A percentile compares a stretch with the other conserved stretches of the same genome.
These are phyloP conservation scores for Drosophila kepulauana DNA, from an alignment of 1,140 invertebrate genomes.

Conservation along the genomic window DNA sequence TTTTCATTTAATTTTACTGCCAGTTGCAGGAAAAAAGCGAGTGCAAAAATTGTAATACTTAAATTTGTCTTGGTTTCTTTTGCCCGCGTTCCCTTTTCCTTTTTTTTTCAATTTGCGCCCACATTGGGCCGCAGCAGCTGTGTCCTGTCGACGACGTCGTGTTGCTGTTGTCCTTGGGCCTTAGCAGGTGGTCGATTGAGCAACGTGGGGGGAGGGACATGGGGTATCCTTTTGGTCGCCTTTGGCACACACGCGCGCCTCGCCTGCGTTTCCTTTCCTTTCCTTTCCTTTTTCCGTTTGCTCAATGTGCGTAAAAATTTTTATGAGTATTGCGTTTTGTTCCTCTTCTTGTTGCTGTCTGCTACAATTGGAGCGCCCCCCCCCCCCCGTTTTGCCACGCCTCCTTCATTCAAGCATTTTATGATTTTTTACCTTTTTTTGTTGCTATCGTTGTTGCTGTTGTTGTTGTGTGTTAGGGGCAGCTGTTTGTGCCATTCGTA, in stretches of 20 bases:
- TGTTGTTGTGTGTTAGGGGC: not conserved
- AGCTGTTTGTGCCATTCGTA: conserved; percentile 31
- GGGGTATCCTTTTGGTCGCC: conserved; percentile 35
- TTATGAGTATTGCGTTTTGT: conserved; percentile 75
- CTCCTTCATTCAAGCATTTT: conserved; percentile 52
- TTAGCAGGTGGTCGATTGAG: conserved; percentile 48
- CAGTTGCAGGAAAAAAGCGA: conserved; percentile 47
- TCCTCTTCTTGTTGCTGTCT: conserved; percentile 8
- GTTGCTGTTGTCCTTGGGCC: conserved; percentile 40
- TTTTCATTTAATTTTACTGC: conserved; percentile 79
- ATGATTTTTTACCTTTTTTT: conserved; percentile 78
- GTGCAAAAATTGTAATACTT: conserved; percentile 45
- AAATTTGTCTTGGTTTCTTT: conserved; percentile 33
- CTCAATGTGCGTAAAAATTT: conserved; percentile 81
- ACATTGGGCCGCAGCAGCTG: conserved; percentile 37
- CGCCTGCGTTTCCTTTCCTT: not conserved
- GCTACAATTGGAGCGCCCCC: conserved; percentile 13
- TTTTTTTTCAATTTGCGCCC: conserved; percentile 42
- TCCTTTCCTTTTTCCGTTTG: conserved; percentile 29
- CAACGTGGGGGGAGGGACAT: not conserved
- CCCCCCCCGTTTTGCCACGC: not conserved
- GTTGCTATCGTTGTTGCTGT: not conserved
- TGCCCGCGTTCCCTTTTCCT: not conserved
- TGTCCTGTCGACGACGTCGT: conserved; percentile 36
- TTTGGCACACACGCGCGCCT: conserved; percentile 38